Evolutionary conservation across 2,797 vertebrate genomes (phyloP).

Genomic region (Anguilla pacifica): DNA sequence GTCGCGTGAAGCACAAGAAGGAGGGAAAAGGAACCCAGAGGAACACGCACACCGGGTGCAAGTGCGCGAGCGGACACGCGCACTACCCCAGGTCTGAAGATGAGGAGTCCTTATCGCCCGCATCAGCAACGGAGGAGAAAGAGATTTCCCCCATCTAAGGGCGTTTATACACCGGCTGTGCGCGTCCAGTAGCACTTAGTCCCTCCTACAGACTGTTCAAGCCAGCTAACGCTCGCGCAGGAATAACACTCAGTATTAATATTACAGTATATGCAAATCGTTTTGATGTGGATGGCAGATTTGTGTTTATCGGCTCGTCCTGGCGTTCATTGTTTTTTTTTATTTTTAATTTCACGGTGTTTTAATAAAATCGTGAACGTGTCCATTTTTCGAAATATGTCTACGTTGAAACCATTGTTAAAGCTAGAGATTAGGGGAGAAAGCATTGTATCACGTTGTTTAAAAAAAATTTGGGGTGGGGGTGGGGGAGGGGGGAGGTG

Average conservation of each 20-base stretch:
- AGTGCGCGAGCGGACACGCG: slow-evolving; percentile 82
- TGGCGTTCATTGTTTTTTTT: neutral
- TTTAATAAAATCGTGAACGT: slow-evolving; percentile 37
- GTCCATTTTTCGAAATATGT: slow-evolving; percentile 31
- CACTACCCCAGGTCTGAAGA: slow-evolving; percentile 92
- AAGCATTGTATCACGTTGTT: neutral
- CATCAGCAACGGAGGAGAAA: slow-evolving; percentile 88
- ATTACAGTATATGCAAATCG: slow-evolving; percentile 1
- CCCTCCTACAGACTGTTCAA: slow-evolving; percentile 37
- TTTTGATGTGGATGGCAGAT: neutral
- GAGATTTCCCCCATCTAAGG: slow-evolving; percentile 83
- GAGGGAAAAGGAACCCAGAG: slow-evolving; percentile 90
- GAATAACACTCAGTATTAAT: neutral
- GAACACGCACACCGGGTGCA: slow-evolving; percentile 85
- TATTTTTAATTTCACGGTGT: neutral
- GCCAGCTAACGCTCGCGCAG: slow-evolving; percentile 14
- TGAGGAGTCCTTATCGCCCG: slow-evolving; percentile 92
- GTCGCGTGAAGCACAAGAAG: slow-evolving; percentile 97
- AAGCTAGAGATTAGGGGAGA: slow-evolving; percentile 35
- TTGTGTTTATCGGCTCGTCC: neutral
- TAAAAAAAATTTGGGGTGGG: neutral
- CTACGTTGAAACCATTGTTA: neutral
- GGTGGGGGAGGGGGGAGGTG: neutral
- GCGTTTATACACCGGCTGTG: slow-evolving; percentile 24
- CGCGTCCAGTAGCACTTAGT: slow-evolving; percentile 55